Evolutionary conservation across 2,113 vertebrate species (phyloP), one percentile per base, ranked within the genome.

Genomic region (Atherinomorus stipes): DNA sequence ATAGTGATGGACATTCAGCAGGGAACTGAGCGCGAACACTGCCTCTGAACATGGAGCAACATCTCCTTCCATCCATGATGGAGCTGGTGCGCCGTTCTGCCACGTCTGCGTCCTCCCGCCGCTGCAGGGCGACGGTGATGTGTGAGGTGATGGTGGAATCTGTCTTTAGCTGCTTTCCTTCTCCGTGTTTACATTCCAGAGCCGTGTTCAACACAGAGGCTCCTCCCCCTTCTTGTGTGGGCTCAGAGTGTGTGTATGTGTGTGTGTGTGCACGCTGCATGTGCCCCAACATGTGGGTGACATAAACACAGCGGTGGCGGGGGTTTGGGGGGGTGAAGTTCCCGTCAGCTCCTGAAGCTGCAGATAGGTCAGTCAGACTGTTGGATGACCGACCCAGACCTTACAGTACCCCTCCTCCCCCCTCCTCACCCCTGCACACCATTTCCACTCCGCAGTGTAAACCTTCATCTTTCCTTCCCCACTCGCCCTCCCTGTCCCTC

Each of bases 101-200:
- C n/a, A n/a, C n/a, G n/a, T n/a, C n/a, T n/a, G n/a, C n/a, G n/a
- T n/a, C n/a, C n/a, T n/a, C n/a, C n/a, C n/a, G n/a, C n/a, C n/a
- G n/a, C n/a, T n/a, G n/a, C n/a, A n/a, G n/a, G n/a, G n/a, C n/a
- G n/a, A n/a, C n/a, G n/a, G n/a, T n/a, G n/a, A n/a, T n/a, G n/a
- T n/a, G n/a, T n/a, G n/a, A n/a, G n/a, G n/a, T n/a, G n/a, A n/a
- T n/a, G n/a, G n/a, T 62, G 44, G n/a, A 44, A 73, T 67, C 69
- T 58, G 23, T 68, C 68, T 75, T 56, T n/a, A 54, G 74, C 71
- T 21, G 18, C 26, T 61, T 80, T 81, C 69, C 6, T 65, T 86
- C 84, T 51, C 56, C 78, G 85, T 93, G 93, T 94, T 94, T 93
- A 93, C 93, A 93, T 93, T 93, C 91, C 89, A 83, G 64, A 72